Base-by-base conservation (phyloP, 2,113 vertebrate species). In the Apus apus region DNA sequence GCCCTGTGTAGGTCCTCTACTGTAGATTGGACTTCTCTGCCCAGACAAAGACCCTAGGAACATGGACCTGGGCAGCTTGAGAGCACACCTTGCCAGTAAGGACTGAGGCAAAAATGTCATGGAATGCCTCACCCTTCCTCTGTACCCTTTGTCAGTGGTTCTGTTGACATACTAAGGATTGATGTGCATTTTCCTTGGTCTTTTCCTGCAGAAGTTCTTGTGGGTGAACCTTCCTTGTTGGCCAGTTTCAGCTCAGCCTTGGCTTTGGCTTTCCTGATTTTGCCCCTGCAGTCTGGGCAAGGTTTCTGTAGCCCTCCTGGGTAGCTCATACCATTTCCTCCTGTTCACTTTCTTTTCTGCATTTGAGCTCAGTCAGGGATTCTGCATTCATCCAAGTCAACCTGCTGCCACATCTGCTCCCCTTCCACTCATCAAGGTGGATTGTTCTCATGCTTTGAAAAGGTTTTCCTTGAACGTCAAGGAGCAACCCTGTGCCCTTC, bases 391-490 rank as follows among this genome's bases (percentile, higher is more conserved):
- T 93, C 90, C 85, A 85, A 70, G n/a, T 46, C 71, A 80, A 67
- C 92, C 88, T 94, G 90, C 79, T 93, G 92, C 79, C 82, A 43
- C 1, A 1, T 92, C 95, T 94, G 75, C 72, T 93, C 29, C 8
- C 0, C 78, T 91, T 93, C 78, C 77, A 46, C n/a, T 48, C 67
- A 6, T 8, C 4, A 3, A 46, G 5, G 27, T 36, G 50, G 15
- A 16, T 40, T n/a, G 9, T 29, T 88, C 67, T 50, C 1, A 1
- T 46, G 5, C 45, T 90, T 85, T 54, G 22, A 62, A 75, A 27
- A 80, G 15, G 4, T 74, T 95, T 93, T 80, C 46, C 68, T 25
- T 43, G 67, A 88, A 92, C 67, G 83, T 80, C n/a, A 93, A 10
- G 3, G 34, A 80, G 29, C 5, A 88, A 15, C 64, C 11, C n/a